Conservation (phyloP, 2,113 vertebrate genomes). For the Pelusios castaneus region DNA sequence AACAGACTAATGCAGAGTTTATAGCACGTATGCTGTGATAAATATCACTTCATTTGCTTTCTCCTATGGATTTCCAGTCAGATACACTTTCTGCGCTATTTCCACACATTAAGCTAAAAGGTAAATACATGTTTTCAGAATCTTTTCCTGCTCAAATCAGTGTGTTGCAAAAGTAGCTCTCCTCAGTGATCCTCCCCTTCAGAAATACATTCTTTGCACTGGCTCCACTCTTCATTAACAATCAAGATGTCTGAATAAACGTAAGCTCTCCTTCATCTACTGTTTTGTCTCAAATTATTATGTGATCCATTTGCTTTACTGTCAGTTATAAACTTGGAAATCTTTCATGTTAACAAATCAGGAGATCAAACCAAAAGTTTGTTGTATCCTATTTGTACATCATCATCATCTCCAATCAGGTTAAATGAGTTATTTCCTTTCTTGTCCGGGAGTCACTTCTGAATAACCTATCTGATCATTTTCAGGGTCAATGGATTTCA, state of each 20-base stretch:
- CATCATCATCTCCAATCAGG: not conserved
- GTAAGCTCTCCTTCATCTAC: not conserved
- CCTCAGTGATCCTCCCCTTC: not conserved
- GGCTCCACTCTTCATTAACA: not conserved
- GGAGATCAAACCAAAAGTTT: not conserved
- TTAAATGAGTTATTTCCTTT: not conserved
- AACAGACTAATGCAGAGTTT: not conserved
- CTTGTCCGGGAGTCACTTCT: not conserved
- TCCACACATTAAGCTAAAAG: not conserved
- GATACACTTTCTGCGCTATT: not conserved
- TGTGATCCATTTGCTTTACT: not conserved
- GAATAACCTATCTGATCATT: not conserved
- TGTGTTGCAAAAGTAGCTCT: not conserved
- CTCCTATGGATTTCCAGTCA: not conserved
- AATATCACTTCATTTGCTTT: not conserved
- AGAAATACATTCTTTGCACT: constrained; percentile 13
- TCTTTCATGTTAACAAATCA: not conserved
- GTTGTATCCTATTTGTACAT: not conserved
- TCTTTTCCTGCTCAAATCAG: not conserved
- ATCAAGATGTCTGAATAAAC: not conserved
- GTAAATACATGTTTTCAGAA: constrained; percentile 17
- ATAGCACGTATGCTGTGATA: not conserved
- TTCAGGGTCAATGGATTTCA: not conserved
- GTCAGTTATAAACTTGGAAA: not conserved
- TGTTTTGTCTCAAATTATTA: not conserved